Evolutionary conservation across 2,888 invertebrate species (phyloP).

Genomic region (Acanthosepion esculentum): DNA sequence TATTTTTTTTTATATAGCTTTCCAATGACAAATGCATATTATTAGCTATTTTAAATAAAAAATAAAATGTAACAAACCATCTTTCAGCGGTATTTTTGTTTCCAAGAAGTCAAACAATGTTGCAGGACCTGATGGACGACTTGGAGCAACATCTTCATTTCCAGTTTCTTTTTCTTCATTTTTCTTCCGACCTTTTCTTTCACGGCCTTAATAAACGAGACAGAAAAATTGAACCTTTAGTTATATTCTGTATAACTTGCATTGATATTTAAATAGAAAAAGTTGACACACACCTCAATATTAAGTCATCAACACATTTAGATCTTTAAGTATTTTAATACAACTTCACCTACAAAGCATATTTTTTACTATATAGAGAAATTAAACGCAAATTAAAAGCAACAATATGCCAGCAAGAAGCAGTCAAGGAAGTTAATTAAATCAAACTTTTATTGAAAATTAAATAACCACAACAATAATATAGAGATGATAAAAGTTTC

Average conservation of each 20-base stretch:
- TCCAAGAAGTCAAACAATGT: slow-evolving; percentile 74
- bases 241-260: not conserved
- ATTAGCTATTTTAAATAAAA: too few relatives aligned
- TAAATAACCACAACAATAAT: not conserved
- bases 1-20: too few relatives aligned
- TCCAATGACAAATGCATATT: too few relatives aligned
- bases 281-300: not conserved
- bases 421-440: too few relatives aligned
- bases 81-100: slow-evolving; percentile 68
- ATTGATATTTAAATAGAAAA: not conserved
- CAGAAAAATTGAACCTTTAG: not conserved
- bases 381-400: too few relatives aligned
- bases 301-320: not conserved
- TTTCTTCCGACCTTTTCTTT: slow-evolving; percentile 56
- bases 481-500: too few relatives aligned
- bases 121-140: slow-evolving; percentile 72
- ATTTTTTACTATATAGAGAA: too few relatives aligned
- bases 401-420: too few relatives aligned
- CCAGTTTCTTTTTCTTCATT: slow-evolving; percentile 61
- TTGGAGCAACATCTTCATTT: slow-evolving; percentile 57
- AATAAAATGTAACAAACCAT: slow-evolving; percentile 53
- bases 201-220: slow-evolving; percentile 50
- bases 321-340: too few relatives aligned
- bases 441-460: not conserved
- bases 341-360: too few relatives aligned